Percentiles rank a stretch among this genome's conserved stretches.
phyloP scores from a whole-genome alignment of 2,113 vertebrate species.

The Fukomys damarensis region DNA sequence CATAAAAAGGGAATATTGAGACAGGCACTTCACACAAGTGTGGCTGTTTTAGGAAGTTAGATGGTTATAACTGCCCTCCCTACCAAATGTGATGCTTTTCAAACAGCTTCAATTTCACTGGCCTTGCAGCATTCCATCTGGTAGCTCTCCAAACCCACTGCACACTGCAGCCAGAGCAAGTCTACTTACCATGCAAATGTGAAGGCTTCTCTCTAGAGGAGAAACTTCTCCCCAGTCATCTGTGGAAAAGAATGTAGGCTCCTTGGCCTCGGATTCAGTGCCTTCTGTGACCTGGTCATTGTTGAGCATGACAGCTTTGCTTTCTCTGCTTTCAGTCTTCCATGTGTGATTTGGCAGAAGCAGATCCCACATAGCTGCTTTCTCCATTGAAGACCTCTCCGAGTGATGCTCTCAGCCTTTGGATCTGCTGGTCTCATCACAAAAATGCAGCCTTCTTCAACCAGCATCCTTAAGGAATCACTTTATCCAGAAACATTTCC shows the following conservation, averaged over 20 bases:
- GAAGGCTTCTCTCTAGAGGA: not conserved
- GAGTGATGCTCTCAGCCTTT: not conserved
- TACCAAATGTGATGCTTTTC: slow-evolving; percentile 5
- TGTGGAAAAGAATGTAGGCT: not conserved
- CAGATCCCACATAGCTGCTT: not conserved
- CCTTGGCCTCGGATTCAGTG: not conserved
- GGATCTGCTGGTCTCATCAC: no score
- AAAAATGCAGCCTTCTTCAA: not conserved
- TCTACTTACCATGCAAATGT: not conserved
- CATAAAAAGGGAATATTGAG: slow-evolving; percentile 50
- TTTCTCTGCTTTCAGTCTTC: not conserved
- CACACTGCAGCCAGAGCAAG: not conserved
- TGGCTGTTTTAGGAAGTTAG: slow-evolving; percentile 49
- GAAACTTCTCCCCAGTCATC: not conserved
- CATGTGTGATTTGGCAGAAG: not conserved
- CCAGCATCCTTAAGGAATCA: not conserved
- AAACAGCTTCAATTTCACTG: not conserved
- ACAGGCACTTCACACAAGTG: not conserved
- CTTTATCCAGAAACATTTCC: not conserved
- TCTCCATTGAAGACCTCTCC: no score
- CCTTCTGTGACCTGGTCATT: not conserved
- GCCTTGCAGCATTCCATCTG: not conserved
- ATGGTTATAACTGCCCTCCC: not conserved
- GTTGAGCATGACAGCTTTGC: not conserved
- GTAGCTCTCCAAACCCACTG: not conserved